Percentiles rank a stretch among this genome's conserved stretches.
phyloP scores from a whole-genome alignment of 2,888 invertebrate genomes.

The Aleiodes alternator region DNA sequence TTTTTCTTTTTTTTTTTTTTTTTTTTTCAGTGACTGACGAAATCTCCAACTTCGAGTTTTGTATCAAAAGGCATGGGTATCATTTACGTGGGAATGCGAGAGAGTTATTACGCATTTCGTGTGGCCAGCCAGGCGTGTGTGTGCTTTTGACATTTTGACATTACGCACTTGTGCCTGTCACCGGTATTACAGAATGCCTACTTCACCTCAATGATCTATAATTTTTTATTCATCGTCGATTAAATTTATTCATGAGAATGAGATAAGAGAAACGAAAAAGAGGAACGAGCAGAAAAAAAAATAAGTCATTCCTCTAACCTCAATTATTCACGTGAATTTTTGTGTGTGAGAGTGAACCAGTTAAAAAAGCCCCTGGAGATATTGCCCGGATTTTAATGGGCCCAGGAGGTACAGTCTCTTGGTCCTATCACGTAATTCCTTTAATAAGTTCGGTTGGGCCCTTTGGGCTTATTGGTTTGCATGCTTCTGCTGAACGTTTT shows the following conservation, averaged over 20 bases:
- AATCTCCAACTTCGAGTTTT: background rate
- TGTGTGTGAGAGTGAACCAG: too few relatives aligned
- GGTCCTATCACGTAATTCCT: slow-evolving; percentile 52
- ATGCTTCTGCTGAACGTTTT: too few relatives aligned
- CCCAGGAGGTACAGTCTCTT: slow-evolving; percentile 47
- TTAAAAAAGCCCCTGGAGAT: slow-evolving; percentile 40
- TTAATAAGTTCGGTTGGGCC: slow-evolving; percentile 54
- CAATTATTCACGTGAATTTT: too few relatives aligned
- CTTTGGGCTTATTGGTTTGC: slow-evolving; percentile 50
- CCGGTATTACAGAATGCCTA: slow-evolving; percentile 43
- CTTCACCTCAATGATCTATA: background rate
- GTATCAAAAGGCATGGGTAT: slow-evolving; percentile 42
- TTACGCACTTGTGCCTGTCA: slow-evolving; percentile 48
- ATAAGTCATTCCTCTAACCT: background rate
- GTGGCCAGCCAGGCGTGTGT: slow-evolving; percentile 59
- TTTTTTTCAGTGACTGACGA: background rate
- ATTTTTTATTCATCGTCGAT: slow-evolving; percentile 11
- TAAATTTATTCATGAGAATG: too few relatives aligned
- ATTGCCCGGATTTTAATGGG: slow-evolving; percentile 44
- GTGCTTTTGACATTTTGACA: slow-evolving; percentile 67
- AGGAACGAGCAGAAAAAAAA: background rate
- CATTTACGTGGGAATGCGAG: slow-evolving; percentile 56
- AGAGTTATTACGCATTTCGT: slow-evolving; percentile 54
- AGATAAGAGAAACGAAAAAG: background rate
- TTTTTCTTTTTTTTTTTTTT: background rate